These are phyloP conservation scores for Catharus bicknelli DNA, from an alignment of 2,113 vertebrate genomes.

Conservation along the genomic window DNA sequence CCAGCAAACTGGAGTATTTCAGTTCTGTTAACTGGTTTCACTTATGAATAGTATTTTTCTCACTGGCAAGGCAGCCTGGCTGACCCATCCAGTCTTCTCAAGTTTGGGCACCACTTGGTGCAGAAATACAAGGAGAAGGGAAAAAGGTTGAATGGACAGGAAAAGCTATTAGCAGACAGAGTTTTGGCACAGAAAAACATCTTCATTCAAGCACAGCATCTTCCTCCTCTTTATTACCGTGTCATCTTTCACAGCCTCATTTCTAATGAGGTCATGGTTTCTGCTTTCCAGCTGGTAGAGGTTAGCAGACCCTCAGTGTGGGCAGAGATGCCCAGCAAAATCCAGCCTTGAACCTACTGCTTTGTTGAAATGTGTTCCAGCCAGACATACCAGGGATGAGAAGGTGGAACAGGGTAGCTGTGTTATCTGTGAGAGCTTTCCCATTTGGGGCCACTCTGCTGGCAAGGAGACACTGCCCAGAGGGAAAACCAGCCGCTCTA, in stretches of 20 bases:
- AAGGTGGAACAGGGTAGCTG: background rate
- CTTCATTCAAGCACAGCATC: background rate
- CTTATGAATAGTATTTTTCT: background rate
- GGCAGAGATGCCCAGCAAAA: background rate
- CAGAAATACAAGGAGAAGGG: background rate
- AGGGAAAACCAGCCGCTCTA: background rate
- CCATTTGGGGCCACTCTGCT: background rate
- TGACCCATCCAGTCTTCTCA: background rate
- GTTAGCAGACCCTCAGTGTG: background rate
- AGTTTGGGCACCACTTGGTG: background rate
- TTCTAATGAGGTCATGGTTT: background rate
- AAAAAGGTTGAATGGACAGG: background rate
- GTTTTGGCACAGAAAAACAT: background rate
- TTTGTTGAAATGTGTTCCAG: background rate
- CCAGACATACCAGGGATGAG: background rate
- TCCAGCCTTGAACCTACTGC: background rate
- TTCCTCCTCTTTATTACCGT: background rate
- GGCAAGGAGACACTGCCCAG: background rate
- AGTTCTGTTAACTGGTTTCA: background rate
- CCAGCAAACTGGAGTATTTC: background rate
- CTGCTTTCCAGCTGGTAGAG: background rate
- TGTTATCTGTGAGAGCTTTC: background rate
- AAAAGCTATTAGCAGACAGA: background rate
- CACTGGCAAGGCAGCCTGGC: background rate
- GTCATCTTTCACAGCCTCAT: background rate